A percentile compares a stretch with the other conserved stretches of the same genome.
Conservation (phyloP, 2,888 invertebrate species). For the Nomada fucata region DNA sequence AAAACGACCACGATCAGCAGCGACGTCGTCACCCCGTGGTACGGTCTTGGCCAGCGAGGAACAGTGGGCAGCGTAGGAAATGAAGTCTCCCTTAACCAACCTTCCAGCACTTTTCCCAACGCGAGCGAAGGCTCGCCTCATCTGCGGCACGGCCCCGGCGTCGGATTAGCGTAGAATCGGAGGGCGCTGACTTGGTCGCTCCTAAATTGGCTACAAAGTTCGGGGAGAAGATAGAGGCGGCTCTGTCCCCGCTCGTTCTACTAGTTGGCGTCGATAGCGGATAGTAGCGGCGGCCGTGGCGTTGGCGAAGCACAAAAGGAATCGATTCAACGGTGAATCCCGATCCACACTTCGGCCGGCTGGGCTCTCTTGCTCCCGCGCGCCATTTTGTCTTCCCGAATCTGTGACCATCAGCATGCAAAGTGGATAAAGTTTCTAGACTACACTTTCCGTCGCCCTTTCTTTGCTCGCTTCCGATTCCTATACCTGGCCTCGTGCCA, state of each 20-base stretch:
- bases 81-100: constrained; percentile 70
- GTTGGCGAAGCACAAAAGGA: constrained; percentile 72
- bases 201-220: constrained; percentile 82
- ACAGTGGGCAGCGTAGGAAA: constrained; percentile 63
- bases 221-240: constrained; percentile 68
- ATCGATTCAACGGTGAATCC: constrained; percentile 77
- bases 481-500: constrained; percentile 62
- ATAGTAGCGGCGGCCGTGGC: constrained; percentile 32
- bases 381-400: constrained; percentile 77
- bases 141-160: constrained; percentile 75
- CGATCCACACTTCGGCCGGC: constrained; percentile 66
- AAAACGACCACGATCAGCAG: constrained; percentile 14
- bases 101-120: constrained; percentile 44
- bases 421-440: constrained; percentile 80
- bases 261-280: constrained; percentile 36
- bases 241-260: constrained; percentile 35
- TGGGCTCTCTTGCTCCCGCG: constrained; percentile 11
- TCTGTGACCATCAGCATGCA: constrained; percentile 80
- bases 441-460: constrained; percentile 72
- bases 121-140: constrained; percentile 66
- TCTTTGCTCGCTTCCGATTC: constrained; percentile 72
- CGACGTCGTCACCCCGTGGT: constrained; percentile 62
- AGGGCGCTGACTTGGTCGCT: constrained; percentile 80
- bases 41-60: constrained; percentile 60
- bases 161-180: constrained; percentile 80